Evolutionary conservation across 2,113 vertebrate species (phyloP), one percentile per base, ranked within the genome.

Genomic region (Xenopus laevis): DNA sequence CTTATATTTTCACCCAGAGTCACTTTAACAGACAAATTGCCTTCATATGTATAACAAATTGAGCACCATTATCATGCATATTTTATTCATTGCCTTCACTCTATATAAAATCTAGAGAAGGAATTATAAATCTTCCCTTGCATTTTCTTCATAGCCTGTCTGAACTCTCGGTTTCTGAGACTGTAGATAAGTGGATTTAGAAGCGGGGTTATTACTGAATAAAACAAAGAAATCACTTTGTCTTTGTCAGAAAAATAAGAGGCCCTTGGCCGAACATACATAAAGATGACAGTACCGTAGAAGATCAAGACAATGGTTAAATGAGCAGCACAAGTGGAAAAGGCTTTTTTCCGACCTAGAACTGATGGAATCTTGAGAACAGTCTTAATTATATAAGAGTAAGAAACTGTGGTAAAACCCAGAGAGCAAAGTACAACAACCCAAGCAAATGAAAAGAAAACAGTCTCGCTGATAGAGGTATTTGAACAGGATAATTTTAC

Each of bases 401-500:
- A 83, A 18, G 72, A 74, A 10, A 67, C 10, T 2, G 64, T 18
- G 16, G 52, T 65, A 18, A 59, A 66, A 18, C n/a, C 23, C 9
- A 67, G 21, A 18, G 79, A 83, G 13, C 33, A 57, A 5, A 78
- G 12, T 21, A 85, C 77, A 40, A 72, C 68, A 0, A 13, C 18
- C n/a, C 63, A 80, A 58, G 78, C 82, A 6, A 83, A 72, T 23
- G 61, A 30, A 2, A 62, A 30, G n/a, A 84, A 68, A 20, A 84
- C 52, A 52, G 61, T 9, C 45, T 81, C 57, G 13, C 33, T 77
- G 3, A 1, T 23, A 0, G 15, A 63, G 0, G 75, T 80, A 44
- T 83, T 59, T 0, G 75, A 84, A 63, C 77, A 86, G 4, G 82
- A 78, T 10, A 85, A 78, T 7, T 71, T 71, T 50, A 85, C 79